These are phyloP conservation scores for Darevskia mixta DNA, from an alignment of 2,797 vertebrate species.

Conservation along the genomic window DNA sequence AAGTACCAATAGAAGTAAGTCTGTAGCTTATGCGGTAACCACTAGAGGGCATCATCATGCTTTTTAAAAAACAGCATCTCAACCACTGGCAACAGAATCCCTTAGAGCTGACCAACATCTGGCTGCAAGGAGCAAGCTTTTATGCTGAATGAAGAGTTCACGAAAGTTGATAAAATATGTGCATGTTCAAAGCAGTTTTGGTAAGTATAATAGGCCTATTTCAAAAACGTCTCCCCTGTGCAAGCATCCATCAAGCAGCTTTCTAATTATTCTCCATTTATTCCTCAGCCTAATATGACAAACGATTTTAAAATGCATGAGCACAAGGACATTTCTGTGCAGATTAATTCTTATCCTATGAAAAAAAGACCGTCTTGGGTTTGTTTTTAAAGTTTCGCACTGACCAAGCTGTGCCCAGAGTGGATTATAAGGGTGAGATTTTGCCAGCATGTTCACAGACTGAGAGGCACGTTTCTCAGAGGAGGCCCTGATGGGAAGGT, in stretches of 20 bases:
- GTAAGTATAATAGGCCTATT: neutral
- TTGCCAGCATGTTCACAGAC: constrained; percentile 85
- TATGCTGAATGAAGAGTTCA: neutral
- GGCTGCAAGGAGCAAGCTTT: neutral
- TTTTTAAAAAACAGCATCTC: neutral
- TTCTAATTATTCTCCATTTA: neutral
- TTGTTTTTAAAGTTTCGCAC: constrained; percentile 53
- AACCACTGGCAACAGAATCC: neutral
- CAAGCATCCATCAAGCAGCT: neutral
- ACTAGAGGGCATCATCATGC: constrained; percentile 69
- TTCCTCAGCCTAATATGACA: neutral
- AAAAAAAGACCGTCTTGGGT: neutral
- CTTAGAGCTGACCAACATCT: neutral
- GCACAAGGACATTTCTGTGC: neutral
- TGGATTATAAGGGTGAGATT: constrained; percentile 89
- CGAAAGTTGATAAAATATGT: neutral
- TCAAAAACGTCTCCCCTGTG: neutral
- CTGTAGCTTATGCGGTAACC: neutral
- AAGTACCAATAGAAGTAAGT: neutral
- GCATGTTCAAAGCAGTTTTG: neutral
- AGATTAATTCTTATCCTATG: neutral
- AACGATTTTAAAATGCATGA: neutral
- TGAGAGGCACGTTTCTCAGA: constrained; percentile 86
- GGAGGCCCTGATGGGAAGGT: constrained; percentile 84
- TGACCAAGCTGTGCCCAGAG: constrained; percentile 90